These are phyloP conservation scores for Pitta sordida DNA, from an alignment of 2,113 vertebrate species.

Conservation along the genomic window DNA sequence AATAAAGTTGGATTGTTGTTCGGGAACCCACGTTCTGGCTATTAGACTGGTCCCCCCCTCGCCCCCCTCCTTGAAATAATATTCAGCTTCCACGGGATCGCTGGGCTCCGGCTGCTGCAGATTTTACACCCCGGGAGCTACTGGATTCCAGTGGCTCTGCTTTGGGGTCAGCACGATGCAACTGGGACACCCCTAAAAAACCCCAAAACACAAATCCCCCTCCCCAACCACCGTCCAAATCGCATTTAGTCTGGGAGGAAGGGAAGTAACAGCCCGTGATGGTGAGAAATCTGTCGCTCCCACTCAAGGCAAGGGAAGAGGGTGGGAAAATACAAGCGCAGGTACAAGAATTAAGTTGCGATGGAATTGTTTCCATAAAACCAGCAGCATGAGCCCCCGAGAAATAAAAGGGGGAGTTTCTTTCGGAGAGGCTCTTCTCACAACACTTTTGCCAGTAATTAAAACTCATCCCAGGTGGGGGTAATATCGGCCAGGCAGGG, in stretches of 20 bases:
- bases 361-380: conserved; percentile 40
- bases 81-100: neutral
- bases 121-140: neutral
- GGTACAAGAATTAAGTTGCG: conserved; percentile 1
- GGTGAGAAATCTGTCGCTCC: neutral
- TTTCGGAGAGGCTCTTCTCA: neutral
- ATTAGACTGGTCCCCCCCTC: neutral
- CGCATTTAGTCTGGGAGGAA: neutral
- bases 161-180: neutral
- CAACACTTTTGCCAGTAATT: neutral
- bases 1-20: conserved; percentile 8
- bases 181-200: neutral
- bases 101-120: neutral
- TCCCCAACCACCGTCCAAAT: neutral
- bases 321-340: neutral
- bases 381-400: neutral
- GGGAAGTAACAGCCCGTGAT: neutral
- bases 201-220: too few species aligned
- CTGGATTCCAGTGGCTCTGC: neutral
- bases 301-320: neutral
- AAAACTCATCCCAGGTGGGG: neutral
- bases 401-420: neutral
- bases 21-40: neutral
- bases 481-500: neutral
- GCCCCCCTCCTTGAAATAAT: neutral